Conservation (phyloP, 2,888 invertebrate species). For the Vanessa cardui region DNA sequence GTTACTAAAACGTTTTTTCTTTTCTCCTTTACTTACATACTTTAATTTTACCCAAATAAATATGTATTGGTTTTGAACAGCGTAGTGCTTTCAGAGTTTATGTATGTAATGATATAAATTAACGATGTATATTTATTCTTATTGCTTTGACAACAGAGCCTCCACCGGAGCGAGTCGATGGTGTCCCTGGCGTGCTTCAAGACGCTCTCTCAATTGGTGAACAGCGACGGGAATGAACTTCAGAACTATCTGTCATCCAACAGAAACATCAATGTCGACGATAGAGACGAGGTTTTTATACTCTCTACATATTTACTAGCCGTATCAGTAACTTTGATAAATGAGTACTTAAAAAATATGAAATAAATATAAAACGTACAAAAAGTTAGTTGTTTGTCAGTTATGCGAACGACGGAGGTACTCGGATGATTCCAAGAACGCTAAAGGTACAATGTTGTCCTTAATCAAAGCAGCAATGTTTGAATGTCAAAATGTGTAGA, state of each 20-base stretch:
- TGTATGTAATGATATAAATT: neutral
- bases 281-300: slow-evolving; percentile 89
- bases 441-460: neutral
- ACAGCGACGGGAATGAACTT: slow-evolving; percentile 89
- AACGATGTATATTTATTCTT: neutral
- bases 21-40: neutral
- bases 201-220: slow-evolving; percentile 90
- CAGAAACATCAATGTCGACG: slow-evolving; percentile 92
- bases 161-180: slow-evolving; percentile 95
- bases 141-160: slow-evolving; percentile 83
- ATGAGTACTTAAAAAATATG: too few species aligned
- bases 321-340: too few species aligned
- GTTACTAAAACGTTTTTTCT: slow-evolving; percentile 1
- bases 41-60: neutral
- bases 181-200: slow-evolving; percentile 92
- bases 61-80: neutral
- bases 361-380: neutral
- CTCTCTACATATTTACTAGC: neutral
- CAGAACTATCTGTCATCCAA: slow-evolving; percentile 92
- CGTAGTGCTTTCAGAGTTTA: neutral
- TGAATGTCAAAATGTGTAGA: neutral
- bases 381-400: neutral
- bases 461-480: neutral
- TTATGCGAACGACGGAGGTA: neutral
- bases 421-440: neutral